Conservation (phyloP, 2,113 vertebrate species). For the Epinephelus lanceolatus region DNA sequence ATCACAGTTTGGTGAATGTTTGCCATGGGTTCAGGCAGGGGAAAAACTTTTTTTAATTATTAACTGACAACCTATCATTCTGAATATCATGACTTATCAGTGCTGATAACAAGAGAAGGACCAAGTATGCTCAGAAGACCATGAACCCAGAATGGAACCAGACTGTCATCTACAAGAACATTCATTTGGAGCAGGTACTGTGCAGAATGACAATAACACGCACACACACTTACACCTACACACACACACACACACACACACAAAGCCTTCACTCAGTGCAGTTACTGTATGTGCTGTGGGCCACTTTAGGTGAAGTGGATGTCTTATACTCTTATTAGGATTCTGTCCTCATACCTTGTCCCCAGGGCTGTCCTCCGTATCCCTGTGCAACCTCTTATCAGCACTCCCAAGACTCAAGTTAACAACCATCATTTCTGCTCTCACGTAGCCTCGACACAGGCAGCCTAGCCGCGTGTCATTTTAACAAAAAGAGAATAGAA, state of each 20-base stretch:
- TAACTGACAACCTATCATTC: conserved; percentile 41
- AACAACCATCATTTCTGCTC: conserved; percentile 41
- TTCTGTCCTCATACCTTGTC: conserved; percentile 36
- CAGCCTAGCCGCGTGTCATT: conserved; percentile 10
- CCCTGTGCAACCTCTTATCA: conserved; percentile 45
- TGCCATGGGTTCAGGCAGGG: conserved; percentile 23
- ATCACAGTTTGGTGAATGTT: conserved; percentile 52
- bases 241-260: neutral
- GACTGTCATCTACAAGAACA: conserved; percentile 99
- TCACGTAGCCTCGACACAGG: conserved; percentile 5
- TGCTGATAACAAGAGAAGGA: conserved; percentile 96
- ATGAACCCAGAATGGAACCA: conserved; percentile 99
- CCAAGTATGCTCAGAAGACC: conserved; percentile 95
- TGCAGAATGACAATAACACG: conserved; percentile 24
- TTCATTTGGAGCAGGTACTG: conserved; percentile 95
- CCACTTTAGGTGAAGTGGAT: conserved; percentile 31
- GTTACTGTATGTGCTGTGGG: conserved; percentile 21
- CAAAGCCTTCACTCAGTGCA: neutral
- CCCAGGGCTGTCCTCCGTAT: conserved; percentile 33
- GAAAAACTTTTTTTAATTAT: neutral
- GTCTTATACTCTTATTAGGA: conserved; percentile 45
- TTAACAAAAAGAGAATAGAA: conserved; percentile 19
- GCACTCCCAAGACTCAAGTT: conserved; percentile 38
- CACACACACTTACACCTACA: neutral
- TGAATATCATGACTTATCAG: conserved; percentile 83